phyloP scores from a whole-genome alignment of 2,888 invertebrate species.

The Hofmannophila pseudospretella region DNA sequence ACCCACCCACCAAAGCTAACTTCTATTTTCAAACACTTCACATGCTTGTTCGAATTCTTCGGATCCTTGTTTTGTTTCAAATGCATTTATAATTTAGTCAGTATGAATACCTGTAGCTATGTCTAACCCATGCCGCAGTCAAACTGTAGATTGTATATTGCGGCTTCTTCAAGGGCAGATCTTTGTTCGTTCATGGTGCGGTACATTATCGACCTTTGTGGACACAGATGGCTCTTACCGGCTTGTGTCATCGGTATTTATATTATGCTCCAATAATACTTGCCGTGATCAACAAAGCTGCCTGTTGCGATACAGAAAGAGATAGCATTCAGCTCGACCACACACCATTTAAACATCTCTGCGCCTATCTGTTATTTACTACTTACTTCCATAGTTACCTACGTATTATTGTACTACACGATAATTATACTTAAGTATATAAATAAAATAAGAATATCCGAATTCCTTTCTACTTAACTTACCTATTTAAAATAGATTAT shows the following conservation, averaged over 20 bases:
- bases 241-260: constrained; percentile 74
- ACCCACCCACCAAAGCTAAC: neutral
- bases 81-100: constrained; percentile 3
- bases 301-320: constrained; percentile 58
- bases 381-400: constrained; percentile 20
- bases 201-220: constrained; percentile 59
- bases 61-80: constrained; percentile 1
- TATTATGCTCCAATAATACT: constrained; percentile 65
- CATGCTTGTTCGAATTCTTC: constrained; percentile 1
- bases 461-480: too few species aligned
- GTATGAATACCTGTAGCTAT: neutral
- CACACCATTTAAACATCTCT: constrained; percentile 60
- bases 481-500: too few species aligned
- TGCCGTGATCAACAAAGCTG: constrained; percentile 64
- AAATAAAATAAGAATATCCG: too few species aligned
- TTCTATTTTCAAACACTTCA: constrained; percentile 1
- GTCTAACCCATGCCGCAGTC: neutral
- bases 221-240: constrained; percentile 74
- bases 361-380: too few species aligned
- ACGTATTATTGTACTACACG: constrained; percentile 9
- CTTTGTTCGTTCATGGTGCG: constrained; percentile 60
- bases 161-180: constrained; percentile 63
- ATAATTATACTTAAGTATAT: too few species aligned
- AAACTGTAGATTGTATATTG: constrained; percentile 21
- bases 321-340: constrained; percentile 56